phyloP scores from a whole-genome alignment of 2,113 vertebrate genomes.

The Rallus limicola region DNA sequence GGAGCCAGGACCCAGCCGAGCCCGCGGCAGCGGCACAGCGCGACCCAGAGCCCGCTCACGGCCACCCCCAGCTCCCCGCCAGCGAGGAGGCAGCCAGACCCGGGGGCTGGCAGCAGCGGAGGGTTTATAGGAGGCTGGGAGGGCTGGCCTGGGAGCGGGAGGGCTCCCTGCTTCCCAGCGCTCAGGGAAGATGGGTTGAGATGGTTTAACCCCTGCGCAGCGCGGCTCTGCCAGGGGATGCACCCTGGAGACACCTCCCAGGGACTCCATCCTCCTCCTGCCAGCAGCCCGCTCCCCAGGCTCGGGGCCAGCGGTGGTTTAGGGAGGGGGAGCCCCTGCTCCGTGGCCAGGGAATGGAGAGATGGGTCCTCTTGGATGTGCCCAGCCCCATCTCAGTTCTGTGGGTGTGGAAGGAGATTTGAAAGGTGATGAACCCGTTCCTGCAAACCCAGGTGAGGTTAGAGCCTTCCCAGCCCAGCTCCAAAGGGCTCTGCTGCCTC shows the following conservation, averaged over 20 bases:
- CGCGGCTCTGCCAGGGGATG: neutral
- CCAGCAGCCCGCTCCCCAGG: neutral
- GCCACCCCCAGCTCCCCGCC: neutral
- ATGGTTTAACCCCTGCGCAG: neutral
- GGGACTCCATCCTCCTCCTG: neutral
- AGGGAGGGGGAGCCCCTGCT: neutral
- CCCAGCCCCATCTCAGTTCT: neutral
- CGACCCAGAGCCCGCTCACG: no score
- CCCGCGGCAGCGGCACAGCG: accelerated
- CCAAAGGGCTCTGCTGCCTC: neutral
- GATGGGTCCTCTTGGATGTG: neutral
- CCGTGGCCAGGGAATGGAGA: neutral
- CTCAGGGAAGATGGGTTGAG: neutral
- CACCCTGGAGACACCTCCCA: neutral
- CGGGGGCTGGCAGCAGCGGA: neutral
- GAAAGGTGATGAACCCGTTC: no score
- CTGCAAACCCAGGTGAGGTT: no score
- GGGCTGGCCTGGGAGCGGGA: neutral
- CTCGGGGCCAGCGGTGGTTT: accelerated
- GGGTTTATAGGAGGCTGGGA: neutral
- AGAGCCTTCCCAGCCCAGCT: neutral
- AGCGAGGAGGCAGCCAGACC: neutral
- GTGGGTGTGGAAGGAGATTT: neutral
- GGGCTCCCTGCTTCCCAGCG: neutral
- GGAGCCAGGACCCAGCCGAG: neutral